These are phyloP conservation scores for Thereva nobilitata DNA, from an alignment of 2,888 invertebrate species.

Conservation along the genomic window DNA sequence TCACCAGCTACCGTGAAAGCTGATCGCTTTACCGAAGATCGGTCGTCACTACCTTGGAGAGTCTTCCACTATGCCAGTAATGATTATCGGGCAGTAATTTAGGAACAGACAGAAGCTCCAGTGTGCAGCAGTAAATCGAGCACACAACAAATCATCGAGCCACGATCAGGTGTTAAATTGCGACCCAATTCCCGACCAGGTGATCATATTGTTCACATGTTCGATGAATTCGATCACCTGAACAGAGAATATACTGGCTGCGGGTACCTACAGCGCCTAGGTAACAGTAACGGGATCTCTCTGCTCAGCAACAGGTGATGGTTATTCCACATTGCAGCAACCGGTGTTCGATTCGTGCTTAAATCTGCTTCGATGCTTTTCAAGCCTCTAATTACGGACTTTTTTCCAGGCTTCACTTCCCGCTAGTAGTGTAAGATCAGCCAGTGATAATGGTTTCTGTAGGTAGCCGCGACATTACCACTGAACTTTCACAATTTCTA, in stretches of 20 bases:
- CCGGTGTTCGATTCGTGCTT: conserved; percentile 12
- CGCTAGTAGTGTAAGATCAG: neutral
- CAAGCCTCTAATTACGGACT: neutral
- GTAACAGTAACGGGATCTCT: conserved; percentile 20
- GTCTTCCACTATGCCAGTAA: conserved; percentile 13
- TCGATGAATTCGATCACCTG: conserved; percentile 33
- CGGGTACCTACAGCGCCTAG: conserved; percentile 11
- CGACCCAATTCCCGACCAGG: conserved; percentile 33
- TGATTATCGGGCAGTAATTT: conserved; percentile 10
- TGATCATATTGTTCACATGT: conserved; percentile 37
- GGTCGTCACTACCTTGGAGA: neutral
- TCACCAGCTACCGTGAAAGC: too few relatives aligned
- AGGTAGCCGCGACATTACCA: too few relatives aligned
- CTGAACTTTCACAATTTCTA: too few relatives aligned
- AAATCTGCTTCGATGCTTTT: conserved; percentile 10
- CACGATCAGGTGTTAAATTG: conserved; percentile 35
- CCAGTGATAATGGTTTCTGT: too few relatives aligned
- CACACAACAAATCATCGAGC: conserved; percentile 34
- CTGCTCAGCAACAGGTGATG: conserved; percentile 20
- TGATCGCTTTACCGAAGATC: neutral
- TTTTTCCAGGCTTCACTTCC: conserved; percentile 1
- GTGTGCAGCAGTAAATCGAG: conserved; percentile 21
- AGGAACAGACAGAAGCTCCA: conserved; percentile 25
- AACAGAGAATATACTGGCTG: neutral
- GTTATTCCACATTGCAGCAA: neutral